phyloP scores from a whole-genome alignment of 2,797 vertebrate species.

The Pelobates cultripes region DNA sequence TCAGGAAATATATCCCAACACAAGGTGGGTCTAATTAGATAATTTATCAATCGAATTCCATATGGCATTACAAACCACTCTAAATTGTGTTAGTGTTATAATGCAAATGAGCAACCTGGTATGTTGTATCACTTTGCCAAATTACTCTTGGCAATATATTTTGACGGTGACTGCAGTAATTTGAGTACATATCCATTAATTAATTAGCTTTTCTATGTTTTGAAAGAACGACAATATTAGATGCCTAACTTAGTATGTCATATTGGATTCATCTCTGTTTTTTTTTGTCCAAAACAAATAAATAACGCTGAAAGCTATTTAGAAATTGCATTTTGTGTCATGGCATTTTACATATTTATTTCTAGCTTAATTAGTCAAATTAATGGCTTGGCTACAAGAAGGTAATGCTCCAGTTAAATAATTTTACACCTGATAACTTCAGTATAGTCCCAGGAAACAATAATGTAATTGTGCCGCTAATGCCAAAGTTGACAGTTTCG shows the following conservation, averaged over 20 bases:
- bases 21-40: slow-evolving; percentile 60
- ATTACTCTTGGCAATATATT: slow-evolving; percentile 42
- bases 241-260: background rate
- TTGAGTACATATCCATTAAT: slow-evolving; percentile 33
- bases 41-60: slow-evolving; percentile 7
- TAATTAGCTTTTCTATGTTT: slow-evolving; percentile 32
- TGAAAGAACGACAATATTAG: slow-evolving; percentile 7
- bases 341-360: slow-evolving; percentile 28
- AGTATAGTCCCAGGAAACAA: background rate
- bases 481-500: background rate
- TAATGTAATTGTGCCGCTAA: background rate
- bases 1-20: too few relatives aligned
- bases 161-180: slow-evolving; percentile 32
- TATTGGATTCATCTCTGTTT: background rate
- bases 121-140: slow-evolving; percentile 38
- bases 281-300: background rate
- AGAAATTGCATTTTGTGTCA: slow-evolving; percentile 30
- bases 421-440: slow-evolving; percentile 32
- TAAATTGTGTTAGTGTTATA: slow-evolving; percentile 35
- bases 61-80: slow-evolving; percentile 6
- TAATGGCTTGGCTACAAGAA: slow-evolving; percentile 29
- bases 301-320: background rate
- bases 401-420: slow-evolving; percentile 24
- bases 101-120: slow-evolving; percentile 53
- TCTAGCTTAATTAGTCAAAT: slow-evolving; percentile 31